A percentile compares a stretch with the other conserved stretches of the same genome.
These are phyloP conservation scores for Drosophila demipolita DNA, from an alignment of 2,888 invertebrate species.

Conservation along the genomic window DNA sequence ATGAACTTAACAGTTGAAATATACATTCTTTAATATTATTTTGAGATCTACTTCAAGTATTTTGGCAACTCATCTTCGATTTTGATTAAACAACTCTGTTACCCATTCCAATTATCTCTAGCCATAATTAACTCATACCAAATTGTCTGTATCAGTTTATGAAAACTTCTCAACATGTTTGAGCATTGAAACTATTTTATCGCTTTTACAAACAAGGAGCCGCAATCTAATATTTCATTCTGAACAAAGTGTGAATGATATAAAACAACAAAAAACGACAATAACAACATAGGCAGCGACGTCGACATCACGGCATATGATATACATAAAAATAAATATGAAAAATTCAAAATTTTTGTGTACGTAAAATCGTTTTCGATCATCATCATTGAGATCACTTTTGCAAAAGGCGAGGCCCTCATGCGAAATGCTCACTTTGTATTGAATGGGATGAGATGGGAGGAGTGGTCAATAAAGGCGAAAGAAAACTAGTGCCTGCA, in stretches of 20 bases:
- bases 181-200: conserved; percentile 49
- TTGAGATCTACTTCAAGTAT: neutral
- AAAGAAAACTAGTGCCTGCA: conserved; percentile 33
- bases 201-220: conserved; percentile 59
- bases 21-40: neutral
- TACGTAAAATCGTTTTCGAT: conserved; percentile 49
- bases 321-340: conserved; percentile 65
- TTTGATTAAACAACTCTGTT: neutral
- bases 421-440: conserved; percentile 14
- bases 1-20: neutral
- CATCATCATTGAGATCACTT: conserved; percentile 35
- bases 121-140: conserved; percentile 42
- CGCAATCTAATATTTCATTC: conserved; percentile 62
- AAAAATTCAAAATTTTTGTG: conserved; percentile 44
- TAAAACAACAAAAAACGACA: conserved; percentile 42
- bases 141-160: conserved; percentile 39
- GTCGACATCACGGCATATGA: conserved; percentile 31
- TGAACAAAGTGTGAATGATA: conserved; percentile 69
- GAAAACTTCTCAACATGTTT: conserved; percentile 25
- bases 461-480: conserved; percentile 32
- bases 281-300: conserved; percentile 16
- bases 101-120: neutral
- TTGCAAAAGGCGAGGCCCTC: conserved; percentile 27
- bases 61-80: neutral
- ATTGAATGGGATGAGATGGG: conserved; percentile 22